Conservation (phyloP, 1,140 invertebrate genomes). For the Zaprionus capensis region DNA sequence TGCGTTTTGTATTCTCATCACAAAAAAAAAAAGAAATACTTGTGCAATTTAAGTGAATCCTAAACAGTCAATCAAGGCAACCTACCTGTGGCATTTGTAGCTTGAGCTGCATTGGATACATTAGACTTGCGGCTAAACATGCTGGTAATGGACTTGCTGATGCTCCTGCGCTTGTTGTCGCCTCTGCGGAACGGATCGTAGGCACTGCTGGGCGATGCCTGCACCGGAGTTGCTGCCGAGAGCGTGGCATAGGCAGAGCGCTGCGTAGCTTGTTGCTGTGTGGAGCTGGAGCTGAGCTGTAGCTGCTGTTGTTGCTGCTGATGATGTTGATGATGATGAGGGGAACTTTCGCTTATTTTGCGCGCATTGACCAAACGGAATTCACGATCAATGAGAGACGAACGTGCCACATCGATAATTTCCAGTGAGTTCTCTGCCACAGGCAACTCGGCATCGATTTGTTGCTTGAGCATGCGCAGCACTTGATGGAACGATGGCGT, state of each 20-base stretch:
- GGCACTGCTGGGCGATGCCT: slow-evolving; percentile 78
- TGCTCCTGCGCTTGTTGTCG: slow-evolving; percentile 89
- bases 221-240: slow-evolving; percentile 76
- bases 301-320: slow-evolving; percentile 46
- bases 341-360: slow-evolving; percentile 86
- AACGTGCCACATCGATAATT: slow-evolving; percentile 90
- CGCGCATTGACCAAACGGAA: slow-evolving; percentile 89
- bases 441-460: slow-evolving; percentile 91
- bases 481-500: slow-evolving; percentile 96
- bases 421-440: slow-evolving; percentile 89
- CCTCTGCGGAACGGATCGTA: slow-evolving; percentile 86
- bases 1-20: slow-evolving; percentile 45
- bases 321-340: slow-evolving; percentile 57
- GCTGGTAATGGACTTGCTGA: slow-evolving; percentile 89
- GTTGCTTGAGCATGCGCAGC: slow-evolving; percentile 92
- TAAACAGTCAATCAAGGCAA: background rate
- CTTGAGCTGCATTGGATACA: slow-evolving; percentile 18
- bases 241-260: slow-evolving; percentile 74
- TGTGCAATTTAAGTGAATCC: slow-evolving; percentile 45
- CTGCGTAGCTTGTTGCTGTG: slow-evolving; percentile 51
- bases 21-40: slow-evolving; percentile 38
- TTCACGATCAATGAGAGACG: slow-evolving; percentile 91
- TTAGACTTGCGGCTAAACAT: slow-evolving; percentile 87
- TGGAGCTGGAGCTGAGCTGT: slow-evolving; percentile 19
- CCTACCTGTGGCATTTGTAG: slow-evolving; percentile 22